Percentiles rank a stretch among this genome's conserved stretches.
Conservation (phyloP, 2,888 invertebrate species). For the Branchellion lobata region DNA sequence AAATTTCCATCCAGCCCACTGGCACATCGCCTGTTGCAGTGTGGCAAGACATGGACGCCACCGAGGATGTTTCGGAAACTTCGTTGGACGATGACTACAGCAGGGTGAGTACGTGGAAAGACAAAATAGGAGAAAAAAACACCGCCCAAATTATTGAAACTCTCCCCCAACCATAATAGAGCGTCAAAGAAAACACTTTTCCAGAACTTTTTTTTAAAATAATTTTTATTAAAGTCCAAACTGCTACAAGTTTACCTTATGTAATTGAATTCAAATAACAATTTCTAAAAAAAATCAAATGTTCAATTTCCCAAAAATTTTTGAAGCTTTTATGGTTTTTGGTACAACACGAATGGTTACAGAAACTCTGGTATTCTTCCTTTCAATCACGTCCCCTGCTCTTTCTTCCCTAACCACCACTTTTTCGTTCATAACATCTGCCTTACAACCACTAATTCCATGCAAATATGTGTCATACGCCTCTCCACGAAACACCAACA, state of each 20-base stretch:
- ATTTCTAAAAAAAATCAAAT: not conserved
- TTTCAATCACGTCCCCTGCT: constrained; percentile 66
- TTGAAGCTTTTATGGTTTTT: constrained; percentile 65
- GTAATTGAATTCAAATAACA: too few relatives aligned
- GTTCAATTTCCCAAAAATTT: constrained; percentile 54
- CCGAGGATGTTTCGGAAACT: not conserved
- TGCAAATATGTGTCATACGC: constrained; percentile 83
- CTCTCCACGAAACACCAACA: constrained; percentile 78
- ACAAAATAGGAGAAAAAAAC: too few relatives aligned
- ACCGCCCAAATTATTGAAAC: too few relatives aligned
- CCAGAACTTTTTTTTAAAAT: too few relatives aligned
- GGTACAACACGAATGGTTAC: constrained; percentile 90
- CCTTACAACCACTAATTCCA: constrained; percentile 74
- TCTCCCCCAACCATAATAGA: too few relatives aligned
- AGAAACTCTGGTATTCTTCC: constrained; percentile 76
- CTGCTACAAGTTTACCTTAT: too few relatives aligned
- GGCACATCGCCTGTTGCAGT: not conserved
- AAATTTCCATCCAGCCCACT: not conserved
- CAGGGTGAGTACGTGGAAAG: not conserved
- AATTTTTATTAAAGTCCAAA: too few relatives aligned
- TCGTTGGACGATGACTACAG: not conserved
- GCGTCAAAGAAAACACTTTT: too few relatives aligned
- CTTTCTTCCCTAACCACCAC: constrained; percentile 65
- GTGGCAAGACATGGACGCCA: constrained; percentile 4
- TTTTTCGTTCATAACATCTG: constrained; percentile 68